Percentiles rank a stretch among this genome's conserved stretches.
These are phyloP conservation scores for Notechis scutatus DNA, from an alignment of 2,113 vertebrate species.

Conservation along the genomic window DNA sequence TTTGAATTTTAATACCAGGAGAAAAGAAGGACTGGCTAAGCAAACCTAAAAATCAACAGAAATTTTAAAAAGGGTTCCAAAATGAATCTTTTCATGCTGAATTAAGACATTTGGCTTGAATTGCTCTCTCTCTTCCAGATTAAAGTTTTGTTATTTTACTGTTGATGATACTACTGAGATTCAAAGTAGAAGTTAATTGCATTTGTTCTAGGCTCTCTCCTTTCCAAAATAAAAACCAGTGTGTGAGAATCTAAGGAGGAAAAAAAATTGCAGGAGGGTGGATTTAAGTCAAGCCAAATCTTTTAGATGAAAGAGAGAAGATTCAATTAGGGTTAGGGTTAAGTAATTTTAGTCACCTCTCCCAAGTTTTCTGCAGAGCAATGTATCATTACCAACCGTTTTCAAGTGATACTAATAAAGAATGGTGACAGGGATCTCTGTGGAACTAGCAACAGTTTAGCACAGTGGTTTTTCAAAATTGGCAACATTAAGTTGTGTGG, in stretches of 20 bases:
- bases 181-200: background rate
- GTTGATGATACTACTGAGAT: background rate
- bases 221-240: background rate
- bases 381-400: slow-evolving; percentile 24
- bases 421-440: background rate
- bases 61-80: background rate
- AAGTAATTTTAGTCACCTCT: background rate
- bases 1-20: background rate
- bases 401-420: background rate
- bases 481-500: background rate
- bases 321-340: background rate
- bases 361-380: background rate
- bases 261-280: background rate
- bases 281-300: background rate
- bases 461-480: background rate
- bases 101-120: background rate
- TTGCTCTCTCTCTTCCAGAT: background rate
- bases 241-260: background rate
- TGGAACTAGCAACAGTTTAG: background rate
- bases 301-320: background rate
- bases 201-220: background rate
- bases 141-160: background rate
- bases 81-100: background rate
- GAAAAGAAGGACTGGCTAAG: background rate
- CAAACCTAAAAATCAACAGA: background rate